Percentiles rank a stretch among this genome's conserved stretches.
phyloP scores from a whole-genome alignment of 2,797 vertebrate genomes.

The Sylvia borin region DNA sequence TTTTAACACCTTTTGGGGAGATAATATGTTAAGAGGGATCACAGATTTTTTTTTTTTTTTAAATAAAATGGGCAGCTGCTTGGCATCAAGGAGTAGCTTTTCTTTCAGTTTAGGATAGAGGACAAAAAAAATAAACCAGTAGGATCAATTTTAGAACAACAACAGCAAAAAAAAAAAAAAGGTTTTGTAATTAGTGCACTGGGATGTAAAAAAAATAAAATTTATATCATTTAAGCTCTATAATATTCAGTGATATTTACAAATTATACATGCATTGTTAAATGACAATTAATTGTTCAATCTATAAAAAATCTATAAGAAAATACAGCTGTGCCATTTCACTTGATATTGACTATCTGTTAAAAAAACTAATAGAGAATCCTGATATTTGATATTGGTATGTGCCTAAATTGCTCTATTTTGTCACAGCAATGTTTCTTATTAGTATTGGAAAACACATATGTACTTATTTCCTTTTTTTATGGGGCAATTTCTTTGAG shows the following conservation, averaged over 20 bases:
- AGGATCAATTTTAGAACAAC: not conserved
- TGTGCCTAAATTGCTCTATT: not conserved
- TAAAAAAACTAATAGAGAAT: not conserved
- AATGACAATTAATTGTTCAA: not conserved
- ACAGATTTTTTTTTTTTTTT: not conserved
- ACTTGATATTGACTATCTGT: not conserved
- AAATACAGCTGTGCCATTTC: not conserved
- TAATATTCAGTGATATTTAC: not conserved
- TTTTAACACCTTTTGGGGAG: not conserved
- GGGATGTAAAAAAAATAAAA: not conserved
- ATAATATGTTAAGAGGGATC: not conserved
- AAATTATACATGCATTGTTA: not conserved
- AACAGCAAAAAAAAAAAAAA: not conserved
- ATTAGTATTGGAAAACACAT: not conserved
- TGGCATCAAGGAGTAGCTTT: not conserved
- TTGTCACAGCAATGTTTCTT: not conserved
- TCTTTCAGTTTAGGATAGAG: not conserved
- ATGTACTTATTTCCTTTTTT: not conserved
- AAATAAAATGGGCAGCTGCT: not conserved
- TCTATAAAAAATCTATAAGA: not conserved
- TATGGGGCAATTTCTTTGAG: not conserved
- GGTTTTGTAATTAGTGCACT: not conserved
- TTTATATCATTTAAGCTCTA: not conserved
- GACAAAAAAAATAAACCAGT: not conserved
- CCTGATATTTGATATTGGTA: not conserved